phyloP scores from a whole-genome alignment of 2,113 vertebrate species.

The Toxostoma redivivum region DNA sequence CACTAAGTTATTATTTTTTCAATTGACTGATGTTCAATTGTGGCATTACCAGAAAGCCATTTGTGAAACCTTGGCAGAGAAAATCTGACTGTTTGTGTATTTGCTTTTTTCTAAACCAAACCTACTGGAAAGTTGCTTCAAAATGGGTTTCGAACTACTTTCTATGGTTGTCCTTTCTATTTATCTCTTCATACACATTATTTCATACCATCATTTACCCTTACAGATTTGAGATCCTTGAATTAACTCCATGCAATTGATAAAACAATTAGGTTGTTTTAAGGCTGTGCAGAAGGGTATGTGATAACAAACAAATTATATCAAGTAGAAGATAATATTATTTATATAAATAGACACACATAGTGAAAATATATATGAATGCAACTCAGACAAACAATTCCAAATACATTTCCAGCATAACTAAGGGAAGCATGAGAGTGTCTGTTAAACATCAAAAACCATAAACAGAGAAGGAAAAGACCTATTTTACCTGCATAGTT shows the following conservation, averaged over 20 bases:
- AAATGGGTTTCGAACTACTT: not conserved
- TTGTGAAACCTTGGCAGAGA: not conserved
- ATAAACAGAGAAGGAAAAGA: not conserved
- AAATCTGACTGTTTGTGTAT: not conserved
- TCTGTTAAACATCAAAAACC: not conserved
- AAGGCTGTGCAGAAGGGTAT: not conserved
- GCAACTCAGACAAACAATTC: not conserved
- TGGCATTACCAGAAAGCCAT: not conserved
- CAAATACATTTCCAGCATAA: not conserved
- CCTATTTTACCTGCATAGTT: not conserved
- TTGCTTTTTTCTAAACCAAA: not conserved
- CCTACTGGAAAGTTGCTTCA: not conserved
- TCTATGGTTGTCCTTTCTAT: not conserved
- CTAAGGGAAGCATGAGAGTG: not conserved
- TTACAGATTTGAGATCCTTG: not conserved
- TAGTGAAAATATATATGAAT: not conserved
- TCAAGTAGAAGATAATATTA: not conserved
- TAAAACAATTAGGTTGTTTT: not conserved
- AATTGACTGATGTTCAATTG: conserved; percentile 1
- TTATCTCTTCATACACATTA: not conserved
- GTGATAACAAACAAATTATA: not conserved
- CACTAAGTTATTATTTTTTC: not conserved
- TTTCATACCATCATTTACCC: not conserved
- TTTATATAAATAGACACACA: not conserved
- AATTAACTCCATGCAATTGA: not conserved